Conservation (phyloP, 2,888 invertebrate species). For the Syritta pipiens region DNA sequence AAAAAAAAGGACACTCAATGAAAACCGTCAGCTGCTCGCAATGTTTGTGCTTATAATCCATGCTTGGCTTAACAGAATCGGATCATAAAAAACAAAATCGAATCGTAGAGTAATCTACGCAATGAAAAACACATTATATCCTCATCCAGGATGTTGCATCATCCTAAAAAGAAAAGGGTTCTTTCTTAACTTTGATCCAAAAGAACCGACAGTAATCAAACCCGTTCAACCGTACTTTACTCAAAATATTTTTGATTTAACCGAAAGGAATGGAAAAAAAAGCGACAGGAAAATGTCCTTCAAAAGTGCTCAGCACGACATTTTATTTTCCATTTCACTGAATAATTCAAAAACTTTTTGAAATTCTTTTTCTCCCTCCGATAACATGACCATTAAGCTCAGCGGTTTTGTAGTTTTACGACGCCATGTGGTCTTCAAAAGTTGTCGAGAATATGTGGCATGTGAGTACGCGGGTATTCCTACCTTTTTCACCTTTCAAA, state of each 20-base stretch:
- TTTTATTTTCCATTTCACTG: neutral
- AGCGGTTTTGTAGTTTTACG: slow-evolving; percentile 11
- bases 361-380: neutral
- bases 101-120: slow-evolving; percentile 1
- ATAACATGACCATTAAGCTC: slow-evolving; percentile 13
- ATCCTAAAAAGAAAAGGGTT: slow-evolving; percentile 4
- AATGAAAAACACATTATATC: slow-evolving; percentile 32
- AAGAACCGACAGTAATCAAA: slow-evolving; percentile 30
- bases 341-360: neutral
- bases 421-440: slow-evolving; percentile 6
- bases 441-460: neutral
- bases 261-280: too few relatives aligned
- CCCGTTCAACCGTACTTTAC: slow-evolving; percentile 26
- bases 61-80: slow-evolving; percentile 16
- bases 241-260: slow-evolving; percentile 17
- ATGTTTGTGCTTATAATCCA: slow-evolving; percentile 20
- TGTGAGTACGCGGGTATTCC: neutral
- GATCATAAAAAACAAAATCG: slow-evolving; percentile 21
- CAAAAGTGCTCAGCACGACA: neutral
- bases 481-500: neutral
- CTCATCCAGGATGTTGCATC: slow-evolving; percentile 32
- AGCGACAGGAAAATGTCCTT: slow-evolving; percentile 18
- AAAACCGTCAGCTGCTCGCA: slow-evolving; percentile 30
- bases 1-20: slow-evolving; percentile 4
- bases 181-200: slow-evolving; percentile 10